Percentiles rank a stretch among this genome's conserved stretches.
phyloP scores from a whole-genome alignment of 2,888 invertebrate genomes.

The Lasioglossum malachurum region DNA sequence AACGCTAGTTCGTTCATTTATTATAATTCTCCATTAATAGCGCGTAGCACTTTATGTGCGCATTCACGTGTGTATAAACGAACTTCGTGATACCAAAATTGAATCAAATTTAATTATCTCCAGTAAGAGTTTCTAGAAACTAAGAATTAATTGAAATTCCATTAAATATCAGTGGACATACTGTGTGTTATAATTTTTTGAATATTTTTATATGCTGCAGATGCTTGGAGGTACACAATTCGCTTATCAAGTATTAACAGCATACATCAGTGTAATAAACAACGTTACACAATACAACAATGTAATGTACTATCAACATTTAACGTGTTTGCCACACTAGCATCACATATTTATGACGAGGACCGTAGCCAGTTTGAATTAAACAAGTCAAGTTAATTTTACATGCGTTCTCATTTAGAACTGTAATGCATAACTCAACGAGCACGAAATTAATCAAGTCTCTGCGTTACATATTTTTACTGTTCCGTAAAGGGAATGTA shows the following conservation, averaged over 20 bases:
- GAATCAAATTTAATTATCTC: neutral
- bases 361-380: neutral
- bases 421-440: neutral
- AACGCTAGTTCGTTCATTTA: neutral
- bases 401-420: neutral
- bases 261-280: neutral
- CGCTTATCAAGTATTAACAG: neutral
- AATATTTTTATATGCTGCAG: neutral
- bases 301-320: neutral
- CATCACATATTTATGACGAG: neutral
- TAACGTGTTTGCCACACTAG: neutral
- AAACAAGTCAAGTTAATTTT: neutral
- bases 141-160: neutral
- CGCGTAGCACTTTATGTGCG: neutral
- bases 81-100: neutral
- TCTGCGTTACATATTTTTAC: neutral
- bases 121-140: neutral
- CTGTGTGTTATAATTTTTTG: neutral
- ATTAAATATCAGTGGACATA: neutral
- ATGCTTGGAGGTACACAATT: neutral
- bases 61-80: neutral
- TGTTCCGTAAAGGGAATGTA: neutral
- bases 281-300: neutral
- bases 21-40: neutral
- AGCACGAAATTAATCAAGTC: neutral